phyloP scores from a whole-genome alignment of 2,888 invertebrate species.

The Macrophya annulata region DNA sequence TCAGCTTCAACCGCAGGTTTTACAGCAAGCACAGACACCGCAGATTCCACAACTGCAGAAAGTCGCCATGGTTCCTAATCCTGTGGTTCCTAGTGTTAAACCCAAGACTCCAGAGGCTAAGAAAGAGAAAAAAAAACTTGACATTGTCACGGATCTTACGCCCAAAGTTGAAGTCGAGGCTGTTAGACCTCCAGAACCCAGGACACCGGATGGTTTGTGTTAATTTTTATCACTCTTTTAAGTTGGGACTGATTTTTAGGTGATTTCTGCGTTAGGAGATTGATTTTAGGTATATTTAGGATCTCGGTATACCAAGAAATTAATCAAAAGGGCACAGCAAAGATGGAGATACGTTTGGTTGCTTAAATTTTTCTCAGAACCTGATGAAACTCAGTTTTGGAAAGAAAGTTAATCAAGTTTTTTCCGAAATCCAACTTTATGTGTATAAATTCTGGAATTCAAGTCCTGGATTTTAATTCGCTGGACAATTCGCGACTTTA shows the following conservation, averaged over 20 bases:
- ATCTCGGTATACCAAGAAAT: too few species aligned
- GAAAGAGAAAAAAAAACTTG: constrained; percentile 73
- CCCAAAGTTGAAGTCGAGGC: constrained; percentile 63
- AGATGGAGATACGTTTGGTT: neutral
- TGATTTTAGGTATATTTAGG: too few species aligned
- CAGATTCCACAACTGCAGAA: constrained; percentile 50
- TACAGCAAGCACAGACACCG: constrained; percentile 46
- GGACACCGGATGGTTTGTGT: constrained; percentile 64
- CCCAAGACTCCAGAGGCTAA: constrained; percentile 71
- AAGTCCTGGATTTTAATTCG: neutral
- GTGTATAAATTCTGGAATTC: neutral
- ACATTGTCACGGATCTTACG: constrained; percentile 61
- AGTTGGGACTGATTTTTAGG: neutral
- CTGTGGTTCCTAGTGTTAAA: constrained; percentile 71
- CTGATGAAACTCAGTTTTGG: neutral
- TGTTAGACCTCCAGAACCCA: constrained; percentile 65
- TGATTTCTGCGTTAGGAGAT: neutral
- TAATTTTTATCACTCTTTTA: neutral
- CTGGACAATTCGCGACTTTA: neutral
- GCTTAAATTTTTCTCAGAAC: neutral
- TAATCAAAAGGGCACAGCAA: too few species aligned
- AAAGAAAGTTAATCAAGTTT: neutral
- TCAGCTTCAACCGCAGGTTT: constrained; percentile 53
- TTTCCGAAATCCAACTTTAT: neutral
- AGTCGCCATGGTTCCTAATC: constrained; percentile 57